phyloP scores from a whole-genome alignment of 2,113 vertebrate genomes.

The Oreocharis arfaki region DNA sequence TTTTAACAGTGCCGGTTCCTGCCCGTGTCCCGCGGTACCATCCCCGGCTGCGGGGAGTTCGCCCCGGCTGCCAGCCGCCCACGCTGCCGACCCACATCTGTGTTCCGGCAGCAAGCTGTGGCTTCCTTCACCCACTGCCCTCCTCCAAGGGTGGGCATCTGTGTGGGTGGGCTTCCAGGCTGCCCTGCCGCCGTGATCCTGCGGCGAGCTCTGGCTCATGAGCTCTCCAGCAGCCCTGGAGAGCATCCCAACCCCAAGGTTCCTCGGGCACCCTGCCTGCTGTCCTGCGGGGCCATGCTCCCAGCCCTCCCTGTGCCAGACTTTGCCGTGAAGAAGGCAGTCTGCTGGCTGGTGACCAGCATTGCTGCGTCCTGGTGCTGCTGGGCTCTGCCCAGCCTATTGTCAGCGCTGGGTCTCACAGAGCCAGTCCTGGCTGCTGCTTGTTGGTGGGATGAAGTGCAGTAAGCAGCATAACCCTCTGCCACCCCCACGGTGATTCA shows the following conservation, averaged over 20 bases:
- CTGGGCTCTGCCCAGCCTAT: neutral
- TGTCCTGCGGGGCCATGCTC: fast-evolving
- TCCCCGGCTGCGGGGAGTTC: neutral
- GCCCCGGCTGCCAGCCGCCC: neutral
- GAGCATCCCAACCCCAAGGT: neutral
- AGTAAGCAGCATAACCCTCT: neutral
- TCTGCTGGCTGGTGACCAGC: neutral
- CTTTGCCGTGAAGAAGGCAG: neutral
- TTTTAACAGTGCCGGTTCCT: neutral
- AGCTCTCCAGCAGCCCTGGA: neutral
- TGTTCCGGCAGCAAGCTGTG: neutral
- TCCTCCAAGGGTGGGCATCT: neutral
- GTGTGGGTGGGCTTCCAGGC: neutral
- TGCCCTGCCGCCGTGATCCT: neutral
- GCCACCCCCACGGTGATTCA: fast-evolving
- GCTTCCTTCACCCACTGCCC: neutral
- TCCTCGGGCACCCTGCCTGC: neutral
- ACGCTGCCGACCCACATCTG: neutral
- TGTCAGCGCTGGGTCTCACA: fast-evolving
- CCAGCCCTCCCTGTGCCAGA: neutral
- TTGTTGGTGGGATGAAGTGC: neutral
- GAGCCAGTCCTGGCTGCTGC: neutral
- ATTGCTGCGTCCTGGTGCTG: fast-evolving
- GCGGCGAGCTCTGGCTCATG: neutral
- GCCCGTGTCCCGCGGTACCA: neutral